phyloP scores from a whole-genome alignment of 2,113 vertebrate genomes.

The Myodes glareolus region DNA sequence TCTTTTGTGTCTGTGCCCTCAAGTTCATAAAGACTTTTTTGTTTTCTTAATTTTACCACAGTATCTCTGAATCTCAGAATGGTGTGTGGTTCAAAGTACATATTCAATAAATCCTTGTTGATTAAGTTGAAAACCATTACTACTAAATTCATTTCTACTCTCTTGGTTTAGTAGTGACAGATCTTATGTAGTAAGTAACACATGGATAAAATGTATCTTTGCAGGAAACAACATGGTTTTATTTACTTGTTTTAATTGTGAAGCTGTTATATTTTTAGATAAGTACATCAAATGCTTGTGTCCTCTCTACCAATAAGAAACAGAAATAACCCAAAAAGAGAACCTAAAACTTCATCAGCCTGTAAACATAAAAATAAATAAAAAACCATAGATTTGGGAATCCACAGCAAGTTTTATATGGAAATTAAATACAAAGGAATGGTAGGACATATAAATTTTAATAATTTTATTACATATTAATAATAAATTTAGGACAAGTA shows the following conservation, averaged over 20 bases:
- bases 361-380: neutral
- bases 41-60: neutral
- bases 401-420: neutral
- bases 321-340: neutral
- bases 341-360: neutral
- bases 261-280: neutral
- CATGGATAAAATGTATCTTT: neutral
- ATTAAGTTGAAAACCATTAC: neutral
- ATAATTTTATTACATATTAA: neutral
- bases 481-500: neutral
- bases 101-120: neutral
- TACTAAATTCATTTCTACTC: neutral
- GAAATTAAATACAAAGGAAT: neutral
- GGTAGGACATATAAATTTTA: neutral
- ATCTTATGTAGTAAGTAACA: neutral
- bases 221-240: neutral
- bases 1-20: neutral
- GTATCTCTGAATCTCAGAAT: neutral
- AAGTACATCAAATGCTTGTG: slow-evolving; percentile 19
- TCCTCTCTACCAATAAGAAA: neutral
- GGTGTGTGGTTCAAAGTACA: neutral
- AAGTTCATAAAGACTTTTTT: neutral
- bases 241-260: neutral
- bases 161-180: neutral
- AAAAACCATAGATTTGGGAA: neutral